Evolutionary conservation across 2,797 vertebrate species (phyloP).

Genomic region (Schizothorax lantsangensis): DNA sequence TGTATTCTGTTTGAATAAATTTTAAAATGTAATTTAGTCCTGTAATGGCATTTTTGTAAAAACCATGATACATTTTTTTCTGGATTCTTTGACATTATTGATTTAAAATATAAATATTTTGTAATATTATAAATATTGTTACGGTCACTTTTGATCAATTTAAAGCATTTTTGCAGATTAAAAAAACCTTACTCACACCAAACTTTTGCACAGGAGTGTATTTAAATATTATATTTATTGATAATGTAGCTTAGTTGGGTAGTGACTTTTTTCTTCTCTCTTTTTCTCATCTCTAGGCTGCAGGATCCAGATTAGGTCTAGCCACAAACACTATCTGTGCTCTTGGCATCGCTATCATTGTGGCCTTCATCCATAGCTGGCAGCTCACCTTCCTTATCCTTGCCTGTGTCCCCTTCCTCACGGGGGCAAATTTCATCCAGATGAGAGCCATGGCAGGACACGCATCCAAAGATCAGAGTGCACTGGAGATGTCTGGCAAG

Average conservation of each 20-base stretch:
- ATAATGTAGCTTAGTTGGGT: neutral
- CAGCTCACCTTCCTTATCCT: constrained; percentile 79
- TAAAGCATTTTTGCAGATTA: neutral
- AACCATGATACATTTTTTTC: too few relatives aligned
- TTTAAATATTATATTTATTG: neutral
- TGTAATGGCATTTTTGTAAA: neutral
- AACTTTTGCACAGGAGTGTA: neutral
- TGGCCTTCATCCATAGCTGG: constrained; percentile 79
- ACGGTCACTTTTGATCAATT: neutral
- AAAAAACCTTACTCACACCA: neutral
- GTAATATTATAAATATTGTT: neutral
- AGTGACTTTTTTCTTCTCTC: neutral
- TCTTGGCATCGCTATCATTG: constrained; percentile 68
- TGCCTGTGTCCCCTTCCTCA: constrained; percentile 73
- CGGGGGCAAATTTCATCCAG: constrained; percentile 73
- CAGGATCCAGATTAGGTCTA: constrained; percentile 73
- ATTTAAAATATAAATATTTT: neutral
- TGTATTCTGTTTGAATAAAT: neutral
- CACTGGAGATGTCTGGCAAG: constrained; percentile 78
- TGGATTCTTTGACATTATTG: neutral
- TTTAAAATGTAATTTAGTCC: neutral
- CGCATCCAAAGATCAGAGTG: constrained; percentile 77
- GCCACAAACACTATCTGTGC: constrained; percentile 68
- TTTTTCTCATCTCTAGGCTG: constrained; percentile 64
- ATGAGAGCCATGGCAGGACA: constrained; percentile 74